phyloP scores from a whole-genome alignment of 2,113 vertebrate genomes.

The Laterallus jamaicensis region DNA sequence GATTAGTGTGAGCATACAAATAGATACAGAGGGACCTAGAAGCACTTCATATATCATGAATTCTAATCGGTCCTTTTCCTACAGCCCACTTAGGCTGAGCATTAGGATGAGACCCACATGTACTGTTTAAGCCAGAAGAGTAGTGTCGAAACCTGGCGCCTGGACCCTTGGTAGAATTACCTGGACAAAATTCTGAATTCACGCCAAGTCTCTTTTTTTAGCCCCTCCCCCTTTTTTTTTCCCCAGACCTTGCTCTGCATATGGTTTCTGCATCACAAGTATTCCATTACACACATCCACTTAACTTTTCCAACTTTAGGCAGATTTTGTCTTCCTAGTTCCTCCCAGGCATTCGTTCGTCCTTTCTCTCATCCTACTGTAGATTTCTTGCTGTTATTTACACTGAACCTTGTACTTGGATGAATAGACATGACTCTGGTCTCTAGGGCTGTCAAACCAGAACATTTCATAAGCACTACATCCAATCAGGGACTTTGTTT shows the following conservation, averaged over 20 bases:
- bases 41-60: not conserved
- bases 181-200: not conserved
- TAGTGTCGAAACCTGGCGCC: not conserved
- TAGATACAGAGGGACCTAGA: not conserved
- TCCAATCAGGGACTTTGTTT: conserved; percentile 40
- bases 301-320: not conserved
- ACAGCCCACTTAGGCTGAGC: not conserved
- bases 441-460: conserved; percentile 10
- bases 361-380: not conserved
- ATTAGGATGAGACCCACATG: not conserved
- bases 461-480: conserved; percentile 22
- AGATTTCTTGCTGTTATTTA: not conserved
- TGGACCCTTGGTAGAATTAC: not conserved
- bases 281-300: not conserved
- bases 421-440: not conserved
- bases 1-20: not conserved
- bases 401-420: not conserved
- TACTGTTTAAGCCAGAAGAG: not conserved
- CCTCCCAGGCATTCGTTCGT: not conserved
- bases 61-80: not conserved
- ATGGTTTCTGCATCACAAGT: not conserved
- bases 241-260: not conserved
- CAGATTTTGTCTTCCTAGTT: not conserved
- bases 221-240: not conserved
- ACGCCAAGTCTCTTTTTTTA: not conserved